Conservation (phyloP, 2,113 vertebrate genomes). For the Nothocercus julius region DNA sequence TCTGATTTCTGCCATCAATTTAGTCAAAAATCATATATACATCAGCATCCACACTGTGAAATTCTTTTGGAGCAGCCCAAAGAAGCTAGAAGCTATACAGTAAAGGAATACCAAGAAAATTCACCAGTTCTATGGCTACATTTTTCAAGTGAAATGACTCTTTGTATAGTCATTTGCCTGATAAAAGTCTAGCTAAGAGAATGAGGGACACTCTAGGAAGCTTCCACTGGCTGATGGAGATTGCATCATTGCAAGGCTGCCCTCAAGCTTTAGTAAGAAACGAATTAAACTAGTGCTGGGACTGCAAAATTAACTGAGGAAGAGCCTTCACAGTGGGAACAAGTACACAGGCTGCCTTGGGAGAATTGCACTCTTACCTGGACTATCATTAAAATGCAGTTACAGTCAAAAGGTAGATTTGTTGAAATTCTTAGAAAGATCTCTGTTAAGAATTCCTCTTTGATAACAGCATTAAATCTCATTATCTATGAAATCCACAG, state of each 20-base stretch:
- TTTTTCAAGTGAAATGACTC: background rate
- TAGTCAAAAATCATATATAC: background rate
- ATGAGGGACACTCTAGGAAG: background rate
- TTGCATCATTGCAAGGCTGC: background rate
- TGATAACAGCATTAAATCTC: background rate
- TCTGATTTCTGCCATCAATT: background rate
- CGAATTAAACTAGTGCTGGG: background rate
- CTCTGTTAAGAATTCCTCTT: background rate
- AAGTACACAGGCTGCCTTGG: too few relatives aligned
- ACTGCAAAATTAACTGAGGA: background rate
- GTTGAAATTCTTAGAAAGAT: too few relatives aligned
- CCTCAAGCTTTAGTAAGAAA: background rate
- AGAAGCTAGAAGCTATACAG: background rate
- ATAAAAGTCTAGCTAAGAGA: background rate
- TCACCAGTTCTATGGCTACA: background rate
- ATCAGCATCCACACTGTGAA: background rate
- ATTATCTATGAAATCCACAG: background rate
- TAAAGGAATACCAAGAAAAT: background rate
- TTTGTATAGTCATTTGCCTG: background rate
- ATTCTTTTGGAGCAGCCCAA: background rate
- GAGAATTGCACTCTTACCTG: too few relatives aligned
- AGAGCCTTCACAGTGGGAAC: background rate
- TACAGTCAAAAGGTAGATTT: background rate
- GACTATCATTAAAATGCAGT: background rate
- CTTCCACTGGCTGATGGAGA: background rate